These are phyloP conservation scores for Rhineura floridana DNA, from an alignment of 2,113 vertebrate species.

Conservation along the genomic window DNA sequence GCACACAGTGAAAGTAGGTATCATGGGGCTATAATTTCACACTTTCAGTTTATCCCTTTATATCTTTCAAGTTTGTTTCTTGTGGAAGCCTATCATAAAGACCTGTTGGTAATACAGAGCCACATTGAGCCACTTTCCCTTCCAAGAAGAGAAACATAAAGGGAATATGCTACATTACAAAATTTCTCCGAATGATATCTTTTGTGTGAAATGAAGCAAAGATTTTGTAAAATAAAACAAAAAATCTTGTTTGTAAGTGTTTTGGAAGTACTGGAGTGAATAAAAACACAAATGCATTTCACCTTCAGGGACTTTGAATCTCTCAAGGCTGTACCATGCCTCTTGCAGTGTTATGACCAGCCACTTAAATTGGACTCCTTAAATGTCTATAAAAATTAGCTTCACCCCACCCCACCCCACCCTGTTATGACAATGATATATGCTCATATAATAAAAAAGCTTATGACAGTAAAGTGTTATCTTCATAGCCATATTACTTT, in stretches of 20 bases:
- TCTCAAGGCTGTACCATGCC: slow-evolving; percentile 50
- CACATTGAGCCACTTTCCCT: slow-evolving; percentile 64
- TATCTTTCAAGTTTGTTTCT: slow-evolving; percentile 55
- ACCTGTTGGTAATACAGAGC: slow-evolving; percentile 50
- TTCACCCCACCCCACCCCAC: slow-evolving; percentile 55
- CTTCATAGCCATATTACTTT: slow-evolving; percentile 19
- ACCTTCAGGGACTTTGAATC: slow-evolving; percentile 62
- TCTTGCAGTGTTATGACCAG: slow-evolving; percentile 64
- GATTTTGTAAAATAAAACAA: slow-evolving; percentile 34
- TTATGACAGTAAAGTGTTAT: slow-evolving; percentile 42
- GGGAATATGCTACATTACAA: slow-evolving; percentile 44
- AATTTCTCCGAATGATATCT: slow-evolving; percentile 61
- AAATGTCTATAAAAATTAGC: slow-evolving; percentile 40
- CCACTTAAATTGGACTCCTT: slow-evolving; percentile 53
- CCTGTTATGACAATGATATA: slow-evolving; percentile 62
- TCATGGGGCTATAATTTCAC: slow-evolving; percentile 8
- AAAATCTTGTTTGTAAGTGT: slow-evolving; percentile 46
- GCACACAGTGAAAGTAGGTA: slow-evolving; percentile 3
- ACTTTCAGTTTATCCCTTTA: slow-evolving; percentile 44
- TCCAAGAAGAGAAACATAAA: slow-evolving; percentile 61
- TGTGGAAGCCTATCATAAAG: slow-evolving; percentile 55
- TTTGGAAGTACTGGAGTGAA: slow-evolving; percentile 61
- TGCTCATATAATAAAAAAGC: slow-evolving; percentile 61
- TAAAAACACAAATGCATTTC: slow-evolving; percentile 65
- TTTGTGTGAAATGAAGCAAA: slow-evolving; percentile 61